Evolutionary conservation across 2,797 vertebrate genomes (phyloP), one percentile per base, ranked within the genome.

Genomic region (Esox lucius): DNA sequence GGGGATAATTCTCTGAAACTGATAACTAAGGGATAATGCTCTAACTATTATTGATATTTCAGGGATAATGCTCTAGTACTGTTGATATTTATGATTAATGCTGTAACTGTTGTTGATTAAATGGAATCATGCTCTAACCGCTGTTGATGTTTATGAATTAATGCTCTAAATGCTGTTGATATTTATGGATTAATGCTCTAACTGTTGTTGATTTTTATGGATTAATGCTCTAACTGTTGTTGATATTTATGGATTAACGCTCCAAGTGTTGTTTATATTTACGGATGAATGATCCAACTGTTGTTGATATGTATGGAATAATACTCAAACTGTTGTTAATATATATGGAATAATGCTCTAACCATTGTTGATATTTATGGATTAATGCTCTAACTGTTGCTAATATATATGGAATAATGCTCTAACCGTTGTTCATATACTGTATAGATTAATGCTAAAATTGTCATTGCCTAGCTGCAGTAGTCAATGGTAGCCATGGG

Each of bases 401-500:
- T 59, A 7, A 7, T 42, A n/a, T 22, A 0, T 8, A 24, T 5
- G 2, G 53, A 22, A 22, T 42, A 42, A 42, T 4, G 5, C 49
- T 51, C 53, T 56, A 56, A 56, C 53, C 22, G 9, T 56, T 59
- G 53, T 59, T 59, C 1, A 7, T 42, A n/a, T 15, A 3, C 39
- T 39, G 1, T 42, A 42, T 7, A 42, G 42, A 11, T 4, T 42
- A 42, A 42, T 42, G 3, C 42, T 9, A 1, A 2, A 42, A 74
- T 74, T 78, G 71, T 75, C 75, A 78, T 80, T 67, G 84, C 74
- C 31, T 46, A 31, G 66, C 84, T 91, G 90, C 91, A 93, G 91
- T 92, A 84, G 80, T 81, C 84, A 86, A 84, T 80, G 86, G 84
- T 85, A 53, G 83, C 92, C 93, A 93, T 91, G 90, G 91, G 93